Percentiles rank a stretch among this genome's conserved stretches.
Conservation (phyloP, 2,113 vertebrate species). For the human region DNA sequence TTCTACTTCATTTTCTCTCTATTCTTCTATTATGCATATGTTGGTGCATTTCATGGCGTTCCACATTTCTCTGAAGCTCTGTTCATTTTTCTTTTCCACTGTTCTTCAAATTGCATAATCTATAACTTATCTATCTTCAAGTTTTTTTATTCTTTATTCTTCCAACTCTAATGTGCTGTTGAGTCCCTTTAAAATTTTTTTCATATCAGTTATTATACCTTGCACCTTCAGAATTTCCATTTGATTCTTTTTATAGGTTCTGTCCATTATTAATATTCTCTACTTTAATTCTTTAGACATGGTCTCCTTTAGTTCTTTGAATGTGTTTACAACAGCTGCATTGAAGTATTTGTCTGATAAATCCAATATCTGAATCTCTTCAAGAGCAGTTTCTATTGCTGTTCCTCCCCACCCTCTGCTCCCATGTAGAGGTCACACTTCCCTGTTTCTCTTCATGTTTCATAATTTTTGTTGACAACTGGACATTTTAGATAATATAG, state of each 20-base stretch:
- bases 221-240: not conserved
- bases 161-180: not conserved
- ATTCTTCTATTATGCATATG: not conserved
- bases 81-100: not conserved
- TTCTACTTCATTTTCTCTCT: not conserved
- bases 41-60: not conserved
- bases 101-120: not conserved
- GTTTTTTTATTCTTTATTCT: not conserved
- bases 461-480: not conserved
- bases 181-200: not conserved
- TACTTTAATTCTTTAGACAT: not conserved
- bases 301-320: not conserved
- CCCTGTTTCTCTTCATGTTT: not conserved
- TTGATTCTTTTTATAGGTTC: conserved; percentile 14
- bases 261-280: not conserved
- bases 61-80: conserved; percentile 23
- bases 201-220: not conserved
- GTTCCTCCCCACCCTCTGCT: not conserved
- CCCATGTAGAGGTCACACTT: not conserved
- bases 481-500: conserved; percentile 20
- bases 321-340: conserved; percentile 27
- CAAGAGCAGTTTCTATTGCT: not conserved
- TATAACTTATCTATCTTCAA: not conserved
- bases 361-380: not conserved
- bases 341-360: not conserved